Conservation (phyloP, 2,113 vertebrate genomes). For the Channa maculata region DNA sequence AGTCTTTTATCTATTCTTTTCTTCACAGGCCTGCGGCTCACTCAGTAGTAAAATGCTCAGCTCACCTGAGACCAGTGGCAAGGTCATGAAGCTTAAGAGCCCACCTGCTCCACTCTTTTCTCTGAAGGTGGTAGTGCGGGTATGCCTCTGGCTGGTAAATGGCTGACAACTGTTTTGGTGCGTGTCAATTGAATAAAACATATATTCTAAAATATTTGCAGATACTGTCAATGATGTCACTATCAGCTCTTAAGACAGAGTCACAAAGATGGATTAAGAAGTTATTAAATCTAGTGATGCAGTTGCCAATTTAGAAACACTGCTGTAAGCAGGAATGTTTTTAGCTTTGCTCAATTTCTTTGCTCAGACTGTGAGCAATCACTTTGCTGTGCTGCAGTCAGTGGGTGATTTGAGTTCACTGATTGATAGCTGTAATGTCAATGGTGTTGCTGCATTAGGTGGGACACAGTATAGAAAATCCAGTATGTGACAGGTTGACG, state of each 20-base stretch:
- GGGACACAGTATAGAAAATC: constrained; percentile 10
- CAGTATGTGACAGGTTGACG: constrained; percentile 22
- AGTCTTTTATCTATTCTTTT: constrained; percentile 12
- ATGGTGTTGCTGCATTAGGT: constrained; percentile 40
- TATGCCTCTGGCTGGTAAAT: constrained; percentile 30
- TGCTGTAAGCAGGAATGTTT: constrained; percentile 60
- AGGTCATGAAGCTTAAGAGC: constrained; percentile 49
- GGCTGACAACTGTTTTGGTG: constrained; percentile 26
- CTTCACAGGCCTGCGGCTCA: constrained; percentile 21
- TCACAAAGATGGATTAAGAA: constrained; percentile 47
- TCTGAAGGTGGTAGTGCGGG: constrained; percentile 6
- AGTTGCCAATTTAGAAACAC: constrained; percentile 50
- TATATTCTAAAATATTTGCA: constrained; percentile 20
- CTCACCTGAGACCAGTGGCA: constrained; percentile 43
- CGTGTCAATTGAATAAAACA: constrained; percentile 34
- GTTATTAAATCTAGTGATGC: constrained; percentile 60
- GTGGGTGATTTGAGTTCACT: constrained; percentile 52
- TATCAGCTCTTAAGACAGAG: constrained; percentile 47
- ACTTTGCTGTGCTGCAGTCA: constrained; percentile 44
- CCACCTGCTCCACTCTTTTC: constrained; percentile 12
- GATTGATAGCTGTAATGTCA: constrained; percentile 57
- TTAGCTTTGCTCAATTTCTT: constrained; percentile 47
- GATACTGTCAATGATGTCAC: constrained; percentile 23
- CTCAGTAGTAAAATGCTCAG: constrained; percentile 27
- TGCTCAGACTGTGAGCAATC: constrained; percentile 58